Base-by-base conservation (phyloP, 2,888 invertebrate species). In the Ephialtes manifestator region DNA sequence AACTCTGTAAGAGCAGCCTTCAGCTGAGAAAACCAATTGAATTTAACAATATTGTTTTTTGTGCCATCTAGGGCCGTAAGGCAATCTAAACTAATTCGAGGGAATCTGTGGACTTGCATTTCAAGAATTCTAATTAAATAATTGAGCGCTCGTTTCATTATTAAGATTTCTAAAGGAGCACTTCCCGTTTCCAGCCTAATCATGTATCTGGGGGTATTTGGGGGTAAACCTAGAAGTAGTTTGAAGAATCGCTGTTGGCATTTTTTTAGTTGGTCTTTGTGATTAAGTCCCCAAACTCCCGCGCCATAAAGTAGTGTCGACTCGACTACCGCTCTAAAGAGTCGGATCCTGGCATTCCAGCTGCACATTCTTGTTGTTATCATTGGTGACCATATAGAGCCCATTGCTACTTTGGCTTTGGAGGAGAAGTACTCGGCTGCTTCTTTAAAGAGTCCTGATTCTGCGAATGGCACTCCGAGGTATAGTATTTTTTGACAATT, bases 251-350 rank as follows among this genome's bases (percentile, higher is more conserved):
- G 18, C n/a, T 18, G n/a, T 51, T 51, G 51, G 7, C 11, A 15
- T n/a, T 15, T 18, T 1, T 18, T 18, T 15, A 51, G 18, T 31
- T 80, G 55, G 0, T 80, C 35, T 10, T 7, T 11, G 11, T 80
- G 43, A 31, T 53, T 48, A 2, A 75, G 51, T 0, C 75, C 75
- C 80, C 84, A 80, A 0, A 80, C 28, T 0, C 53, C 75, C 20
- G 70, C 68, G 1, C 70, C 74, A 18, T 84, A 76, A 0, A 84
- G 15, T 2, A 80, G 53, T 5, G 76, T 67, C 8, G 75, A 53
- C 24, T 51, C 43, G 0, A 68, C 67, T 4, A 74, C 31, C 13
- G 77, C 48, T 2, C n/a, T 13, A 5, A 48, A 70, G 7, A 53
- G 11, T 8, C 46, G 58, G 4, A 48, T 7, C 18, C 67, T 15